Base-by-base conservation (phyloP, 2,888 invertebrate genomes). In the Platycnemis pennipes region DNA sequence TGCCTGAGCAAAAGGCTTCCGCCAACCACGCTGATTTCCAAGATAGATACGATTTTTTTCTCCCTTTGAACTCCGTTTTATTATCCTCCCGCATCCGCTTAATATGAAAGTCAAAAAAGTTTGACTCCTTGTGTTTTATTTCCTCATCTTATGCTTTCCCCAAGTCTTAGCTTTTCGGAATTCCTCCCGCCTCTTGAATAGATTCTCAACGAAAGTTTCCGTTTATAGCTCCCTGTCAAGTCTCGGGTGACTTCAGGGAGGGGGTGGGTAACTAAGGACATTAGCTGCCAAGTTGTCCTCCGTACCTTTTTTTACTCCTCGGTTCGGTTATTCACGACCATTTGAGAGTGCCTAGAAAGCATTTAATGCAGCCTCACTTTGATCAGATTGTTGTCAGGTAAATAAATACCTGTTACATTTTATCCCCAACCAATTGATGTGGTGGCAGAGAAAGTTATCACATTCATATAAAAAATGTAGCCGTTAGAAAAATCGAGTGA, bases 41-140 rank as follows among this genome's bases (percentile, higher is more conserved):
- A 77, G 77, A 37, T 13, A 77, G 77, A 77, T 77, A 77, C 37
- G 77, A 37, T 37, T 77, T 77, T 63, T 77, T 77, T 77, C 77
- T 37, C 16, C 77, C 37, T 77, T 77, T 77, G 37, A 77, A 37
- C 77, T 37, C 77, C 31, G 77, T 77, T 77, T 77, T 77, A 77
- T 77, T 77, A 77, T 77, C 77, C 77, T 77, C 77, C 8, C 77
- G 77, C 77, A 77, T 77, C 77, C 77, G n/a, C 77, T 77, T 77
- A 77, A 77, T 77, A 77, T 77, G 37, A 77, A 77, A 77, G 77
- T 77, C 77, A 77, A 77, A n/a, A n/a, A 77, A 77, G 63, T 77
- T 77, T 77, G 77, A 77, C 37, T 37, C 77, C 77, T 8, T 11
- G 77, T 77, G 77, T 77, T 77, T 77, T 77, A 77, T 77, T 77